Base-by-base conservation (phyloP, 2,888 invertebrate genomes). In the Oscheius sp. region DNA sequence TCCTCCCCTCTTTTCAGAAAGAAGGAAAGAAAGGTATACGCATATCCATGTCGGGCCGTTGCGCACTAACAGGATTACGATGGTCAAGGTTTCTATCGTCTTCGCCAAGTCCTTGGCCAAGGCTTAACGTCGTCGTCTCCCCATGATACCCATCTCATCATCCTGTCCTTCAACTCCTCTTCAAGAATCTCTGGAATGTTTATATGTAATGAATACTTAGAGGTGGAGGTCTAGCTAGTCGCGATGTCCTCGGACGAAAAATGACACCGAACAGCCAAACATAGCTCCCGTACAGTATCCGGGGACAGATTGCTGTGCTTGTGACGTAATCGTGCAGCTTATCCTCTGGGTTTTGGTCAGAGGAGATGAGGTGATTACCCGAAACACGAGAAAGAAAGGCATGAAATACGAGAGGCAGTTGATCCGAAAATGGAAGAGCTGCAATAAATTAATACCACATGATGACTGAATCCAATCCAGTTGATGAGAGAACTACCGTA, bases 41-140 rank as follows among this genome's bases (percentile, higher is more conserved):
- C 61, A 45, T 61, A 61, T 61, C 61, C 61, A 61, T 61, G 27
- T 61, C 61, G 68, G 50, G 20, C 23, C 45, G 31, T 57, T n/a
- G 27, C 68, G 61, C 34, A 45, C 68, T 68, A 68, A 68, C 68
- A 68, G 68, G 68, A 68, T 68, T 68, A 68, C 61, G 61, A 50
- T 68, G 68, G 68, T 68, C 68, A 68, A 68, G 68, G 68, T 68
- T 65, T 65, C 45, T 27, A 34, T 52, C 50, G 64, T 48, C 46
- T 48, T 64, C 64, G 50, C 37, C 6, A 48, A 27, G 64, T 31
- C 64, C 64, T 64, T 64, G 64, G 23, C 46, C 17, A 64, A 20
- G 64, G 64, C 64, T 64, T 64, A 64, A 34, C 45, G 33, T 42
- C 31, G 55, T 17, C n/a, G 23, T 31, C 1, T 52, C 27, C 27